Evolutionary conservation across 2,797 vertebrate species (phyloP).

Genomic region (Chelon labrosus): DNA sequence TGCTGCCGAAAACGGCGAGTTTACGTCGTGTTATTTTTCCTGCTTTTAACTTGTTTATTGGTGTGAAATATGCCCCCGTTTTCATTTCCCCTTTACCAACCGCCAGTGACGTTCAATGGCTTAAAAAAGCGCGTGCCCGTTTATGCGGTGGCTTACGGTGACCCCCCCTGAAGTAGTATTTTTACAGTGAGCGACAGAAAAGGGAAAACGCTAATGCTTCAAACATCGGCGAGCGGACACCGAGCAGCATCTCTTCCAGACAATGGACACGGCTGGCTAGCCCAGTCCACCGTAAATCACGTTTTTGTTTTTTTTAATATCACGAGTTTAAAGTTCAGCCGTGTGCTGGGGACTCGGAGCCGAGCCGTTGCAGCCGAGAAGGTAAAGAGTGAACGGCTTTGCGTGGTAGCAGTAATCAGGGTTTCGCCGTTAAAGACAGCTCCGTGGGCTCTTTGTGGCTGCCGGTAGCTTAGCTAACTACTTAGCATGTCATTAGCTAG

Average conservation of each 20-base stretch:
- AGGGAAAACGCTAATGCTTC: conserved; percentile 41
- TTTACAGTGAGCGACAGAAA: conserved; percentile 51
- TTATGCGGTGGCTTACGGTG: conserved; percentile 53
- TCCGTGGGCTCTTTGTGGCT: conserved; percentile 69
- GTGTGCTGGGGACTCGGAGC: conserved; percentile 3
- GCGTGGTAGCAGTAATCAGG: conserved; percentile 3
- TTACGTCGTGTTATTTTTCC: neutral
- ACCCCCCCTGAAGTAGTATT: conserved; percentile 49
- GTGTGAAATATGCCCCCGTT: accelerated
- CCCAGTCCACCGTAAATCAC: neutral
- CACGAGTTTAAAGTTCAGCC: neutral
- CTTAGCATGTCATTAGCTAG: conserved; percentile 58
- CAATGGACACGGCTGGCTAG: conserved; percentile 6
- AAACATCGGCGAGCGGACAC: conserved; percentile 42
- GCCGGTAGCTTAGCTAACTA: conserved; percentile 66
- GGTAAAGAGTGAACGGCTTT: conserved; percentile 57
- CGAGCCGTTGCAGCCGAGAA: conserved; percentile 19
- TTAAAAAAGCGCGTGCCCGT: conserved; percentile 38
- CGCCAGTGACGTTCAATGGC: neutral
- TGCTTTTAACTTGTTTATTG: accelerated
- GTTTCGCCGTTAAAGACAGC: conserved; percentile 30
- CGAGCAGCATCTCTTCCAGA: conserved; percentile 49
- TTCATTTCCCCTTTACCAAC: accelerated
- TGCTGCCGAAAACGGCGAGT: accelerated
- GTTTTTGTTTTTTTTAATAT: no score